Percentiles rank a stretch among this genome's conserved stretches.
Evolutionary conservation across 2,888 invertebrate species (phyloP).

Genomic region (Fragum sueziense): DNA sequence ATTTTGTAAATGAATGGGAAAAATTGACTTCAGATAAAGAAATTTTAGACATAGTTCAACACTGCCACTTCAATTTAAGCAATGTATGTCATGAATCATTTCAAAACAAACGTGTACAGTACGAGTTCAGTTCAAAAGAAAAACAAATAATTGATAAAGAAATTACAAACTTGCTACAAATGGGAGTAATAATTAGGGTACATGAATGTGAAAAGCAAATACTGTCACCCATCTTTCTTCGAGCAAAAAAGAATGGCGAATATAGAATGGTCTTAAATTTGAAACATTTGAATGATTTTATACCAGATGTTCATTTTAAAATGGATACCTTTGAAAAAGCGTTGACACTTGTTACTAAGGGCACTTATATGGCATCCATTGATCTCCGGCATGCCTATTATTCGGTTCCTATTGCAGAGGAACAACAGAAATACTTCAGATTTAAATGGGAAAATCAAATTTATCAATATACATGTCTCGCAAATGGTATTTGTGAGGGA

Average conservation of each 20-base stretch:
- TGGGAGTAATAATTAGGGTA: conserved; percentile 6
- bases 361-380: conserved; percentile 33
- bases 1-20: conserved; percentile 36
- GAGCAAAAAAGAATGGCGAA: conserved; percentile 33
- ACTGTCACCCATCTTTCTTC: conserved; percentile 13
- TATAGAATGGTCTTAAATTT: conserved; percentile 39
- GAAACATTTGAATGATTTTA: conserved; percentile 27
- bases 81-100: background rate
- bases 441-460: conserved; percentile 40
- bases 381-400: conserved; percentile 34
- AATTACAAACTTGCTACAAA: conserved; percentile 27
- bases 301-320: conserved; percentile 41
- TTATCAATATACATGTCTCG: conserved; percentile 46
- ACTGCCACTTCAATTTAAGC: conserved; percentile 33
- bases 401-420: conserved; percentile 15
- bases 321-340: conserved; percentile 17
- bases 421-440: conserved; percentile 36
- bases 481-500: conserved; percentile 42
- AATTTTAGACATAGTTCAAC: conserved; percentile 33
- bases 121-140: conserved; percentile 10
- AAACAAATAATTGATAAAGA: conserved; percentile 19
- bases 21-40: conserved; percentile 31
- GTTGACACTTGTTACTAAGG: conserved; percentile 12
- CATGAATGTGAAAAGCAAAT: conserved; percentile 3
- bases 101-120: background rate